These are phyloP conservation scores for Samia ricini DNA, from an alignment of 1,140 invertebrate genomes.

Conservation along the genomic window DNA sequence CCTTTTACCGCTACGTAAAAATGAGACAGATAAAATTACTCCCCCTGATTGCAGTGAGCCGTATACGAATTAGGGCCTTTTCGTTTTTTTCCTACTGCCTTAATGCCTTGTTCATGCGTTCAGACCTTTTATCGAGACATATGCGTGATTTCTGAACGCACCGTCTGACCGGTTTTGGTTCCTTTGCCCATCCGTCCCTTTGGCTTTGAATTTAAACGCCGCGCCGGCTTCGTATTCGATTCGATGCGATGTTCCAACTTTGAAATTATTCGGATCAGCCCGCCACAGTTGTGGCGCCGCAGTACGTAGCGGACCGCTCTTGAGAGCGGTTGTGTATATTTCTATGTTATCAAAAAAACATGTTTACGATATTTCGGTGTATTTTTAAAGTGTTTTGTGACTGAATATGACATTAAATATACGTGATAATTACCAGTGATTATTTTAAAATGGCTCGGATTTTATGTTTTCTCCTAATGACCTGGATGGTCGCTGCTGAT, in stretches of 20 bases:
- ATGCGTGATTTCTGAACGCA: constrained; percentile 58
- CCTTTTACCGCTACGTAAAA: constrained; percentile 22
- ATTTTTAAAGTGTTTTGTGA: constrained; percentile 50
- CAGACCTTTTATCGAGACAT: constrained; percentile 68
- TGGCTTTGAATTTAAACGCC: constrained; percentile 59
- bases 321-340: constrained; percentile 30
- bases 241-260: constrained; percentile 38
- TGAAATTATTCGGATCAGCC: constrained; percentile 34
- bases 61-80: constrained; percentile 69
- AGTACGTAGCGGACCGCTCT: constrained; percentile 43
- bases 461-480: constrained; percentile 51
- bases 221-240: constrained; percentile 17
- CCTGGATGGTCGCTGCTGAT: constrained; percentile 53
- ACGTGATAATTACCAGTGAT: constrained; percentile 33
- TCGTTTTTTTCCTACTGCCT: constrained; percentile 51
- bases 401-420: constrained; percentile 58
- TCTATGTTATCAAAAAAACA: constrained; percentile 18
- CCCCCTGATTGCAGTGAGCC: constrained; percentile 64
- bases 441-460: constrained; percentile 52
- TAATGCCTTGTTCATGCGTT: constrained; percentile 68
- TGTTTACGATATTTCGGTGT: constrained; percentile 48
- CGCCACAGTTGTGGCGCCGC: constrained; percentile 29
- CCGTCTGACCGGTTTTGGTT: constrained; percentile 57
- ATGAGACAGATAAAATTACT: constrained; percentile 52
- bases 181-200: constrained; percentile 31